Evolutionary conservation across 2,797 vertebrate species (phyloP), one percentile per base, ranked within the genome.

Genomic region (Forpus xanthops): DNA sequence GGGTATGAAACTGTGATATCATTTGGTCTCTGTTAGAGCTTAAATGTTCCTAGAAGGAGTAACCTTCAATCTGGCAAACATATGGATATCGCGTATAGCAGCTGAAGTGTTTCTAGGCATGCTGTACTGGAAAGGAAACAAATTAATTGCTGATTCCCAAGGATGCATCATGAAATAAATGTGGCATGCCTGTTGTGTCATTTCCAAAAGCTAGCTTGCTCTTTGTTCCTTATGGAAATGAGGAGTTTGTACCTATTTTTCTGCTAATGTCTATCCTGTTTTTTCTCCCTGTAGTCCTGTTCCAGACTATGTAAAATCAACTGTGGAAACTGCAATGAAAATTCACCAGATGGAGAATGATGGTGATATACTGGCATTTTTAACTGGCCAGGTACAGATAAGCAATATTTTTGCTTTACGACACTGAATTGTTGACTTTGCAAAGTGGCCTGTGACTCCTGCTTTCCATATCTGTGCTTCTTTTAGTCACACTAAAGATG

Each of bases 291-390:
- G 11, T 92, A 99, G 99, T 96, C 99, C 99, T 87, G 99, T 99
- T 90, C 99, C 99, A 79, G 99, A 99, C 97, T 99, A 99, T 27
- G 96, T 99, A 94, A 99, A 99, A 96, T 99, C 99, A 81, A 99
- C 99, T 13, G 99, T 99, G 95, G 99, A 99, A 96, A 99, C 99
- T 0, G 99, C 99, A 85, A 97, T 99, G 97, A 99, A 99, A 97
- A 99, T 99, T 97, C 99, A 99, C 31, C 99, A 99, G 97, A 98
- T 98, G 6, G 99, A 99, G 95, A 98, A 98, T 18, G 99, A 99
- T 72, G 99, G 99, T 85, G 99, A 99, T 76, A 98, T 99, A 86
- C 74, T 99, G 92, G 99, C 98, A 52, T 99, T 99, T 96, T 98
- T 99, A 71, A 99, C 99, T 72, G 99, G 99, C 47, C 99, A 99